Percentiles rank a stretch among this genome's conserved stretches.
These are phyloP conservation scores for Eupeodes latifasciatus DNA, from an alignment of 2,888 invertebrate genomes.

Conservation along the genomic window DNA sequence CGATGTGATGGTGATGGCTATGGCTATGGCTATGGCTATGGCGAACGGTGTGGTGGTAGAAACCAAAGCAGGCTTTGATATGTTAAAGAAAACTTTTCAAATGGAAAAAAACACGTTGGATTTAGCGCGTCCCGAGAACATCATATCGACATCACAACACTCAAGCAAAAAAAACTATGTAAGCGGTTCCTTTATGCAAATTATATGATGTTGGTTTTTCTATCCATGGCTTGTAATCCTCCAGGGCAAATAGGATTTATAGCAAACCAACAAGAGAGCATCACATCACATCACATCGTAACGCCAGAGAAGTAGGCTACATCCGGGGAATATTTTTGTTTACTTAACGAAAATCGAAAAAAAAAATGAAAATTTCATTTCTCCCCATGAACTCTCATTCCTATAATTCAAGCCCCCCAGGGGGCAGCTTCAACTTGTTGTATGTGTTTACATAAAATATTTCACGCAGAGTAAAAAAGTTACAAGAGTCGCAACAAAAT, in stretches of 20 bases:
- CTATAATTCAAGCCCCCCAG: conserved; percentile 31
- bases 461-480: conserved; percentile 53
- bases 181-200: conserved; percentile 69
- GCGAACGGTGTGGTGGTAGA: not conserved
- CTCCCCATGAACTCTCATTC: conserved; percentile 22
- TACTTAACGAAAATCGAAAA: conserved; percentile 34
- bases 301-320: conserved; percentile 11
- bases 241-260: conserved; percentile 70
- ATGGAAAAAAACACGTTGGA: conserved; percentile 41
- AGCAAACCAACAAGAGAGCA: conserved; percentile 48
- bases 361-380: conserved; percentile 48
- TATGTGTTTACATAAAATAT: conserved; percentile 64
- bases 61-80: not conserved
- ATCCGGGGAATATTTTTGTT: conserved; percentile 52
- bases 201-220: conserved; percentile 65
- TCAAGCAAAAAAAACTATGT: conserved; percentile 19
- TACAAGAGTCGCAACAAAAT: conserved; percentile 49
- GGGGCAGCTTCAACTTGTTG: conserved; percentile 57
- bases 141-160: not conserved
- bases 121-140: not conserved
- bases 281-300: not conserved
- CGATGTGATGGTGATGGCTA: not conserved
- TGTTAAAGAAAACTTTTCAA: conserved; percentile 35
- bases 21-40: too few relatives aligned
- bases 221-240: conserved; percentile 68